A percentile compares a stretch with the other conserved stretches of the same genome.
Evolutionary conservation across 2,888 invertebrate species (phyloP).

Genomic region (Bedellia somnulentella): DNA sequence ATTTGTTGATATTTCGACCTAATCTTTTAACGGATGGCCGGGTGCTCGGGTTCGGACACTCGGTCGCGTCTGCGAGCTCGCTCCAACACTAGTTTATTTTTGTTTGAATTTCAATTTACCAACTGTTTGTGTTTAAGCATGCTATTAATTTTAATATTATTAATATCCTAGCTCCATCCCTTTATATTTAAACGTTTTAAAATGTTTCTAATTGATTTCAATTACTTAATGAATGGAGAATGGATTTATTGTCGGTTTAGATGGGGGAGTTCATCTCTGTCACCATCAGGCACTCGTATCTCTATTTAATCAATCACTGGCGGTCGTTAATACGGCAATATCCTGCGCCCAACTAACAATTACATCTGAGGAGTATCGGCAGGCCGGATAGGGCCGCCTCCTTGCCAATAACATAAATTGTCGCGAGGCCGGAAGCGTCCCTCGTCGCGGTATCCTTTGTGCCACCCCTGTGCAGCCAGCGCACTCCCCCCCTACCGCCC

Average conservation of each 20-base stretch:
- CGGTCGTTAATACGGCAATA: conserved; percentile 53
- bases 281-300: no score
- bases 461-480: conserved; percentile 13
- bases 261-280: no score
- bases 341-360: conserved; percentile 55
- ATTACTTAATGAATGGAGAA: no score
- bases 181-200: no score
- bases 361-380: conserved; percentile 49
- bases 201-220: no score
- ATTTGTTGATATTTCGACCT: conserved; percentile 52
- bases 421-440: conserved; percentile 19
- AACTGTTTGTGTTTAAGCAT: no score
- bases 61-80: conserved; percentile 17
- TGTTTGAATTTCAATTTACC: conserved; percentile 20
- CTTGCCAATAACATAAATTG: conserved; percentile 60
- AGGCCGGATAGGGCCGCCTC: conserved; percentile 26
- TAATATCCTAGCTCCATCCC: no score
- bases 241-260: no score
- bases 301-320: conserved; percentile 50
- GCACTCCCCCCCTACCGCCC: conserved; percentile 10
- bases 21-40: conserved; percentile 28
- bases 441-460: no score
- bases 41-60: conserved; percentile 18
- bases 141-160: no score
- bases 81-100: conserved; percentile 18